Percentiles rank a stretch among this genome's conserved stretches.
Conservation (phyloP, 2,113 vertebrate genomes). For the Urocynchramus pylzowi region DNA sequence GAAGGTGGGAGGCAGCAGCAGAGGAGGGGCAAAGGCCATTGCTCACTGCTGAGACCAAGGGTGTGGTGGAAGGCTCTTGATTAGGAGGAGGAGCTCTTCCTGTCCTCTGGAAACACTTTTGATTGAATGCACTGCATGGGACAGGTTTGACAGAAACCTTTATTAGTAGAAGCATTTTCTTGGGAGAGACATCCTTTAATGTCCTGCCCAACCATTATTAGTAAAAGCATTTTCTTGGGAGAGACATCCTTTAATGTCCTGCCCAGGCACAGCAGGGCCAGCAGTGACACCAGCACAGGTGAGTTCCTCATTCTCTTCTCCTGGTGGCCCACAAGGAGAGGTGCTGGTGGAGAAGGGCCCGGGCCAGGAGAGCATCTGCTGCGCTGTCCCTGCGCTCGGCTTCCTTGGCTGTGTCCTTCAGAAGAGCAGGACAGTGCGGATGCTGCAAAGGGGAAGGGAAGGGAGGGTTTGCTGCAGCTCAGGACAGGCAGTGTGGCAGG, state of each 20-base stretch:
- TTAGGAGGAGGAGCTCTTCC: not conserved
- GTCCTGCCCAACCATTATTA: not conserved
- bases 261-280: not conserved
- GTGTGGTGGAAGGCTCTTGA: rapidly evolving
- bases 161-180: not conserved
- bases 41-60: not conserved
- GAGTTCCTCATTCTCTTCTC: not conserved
- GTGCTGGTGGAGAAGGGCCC: not conserved
- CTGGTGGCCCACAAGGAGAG: not conserved
- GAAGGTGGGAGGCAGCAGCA: not conserved
- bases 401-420: not conserved
- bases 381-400: rapidly evolving
- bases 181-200: not conserved
- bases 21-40: rapidly evolving
- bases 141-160: rapidly evolving
- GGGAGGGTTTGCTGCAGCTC: not conserved
- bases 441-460: not conserved
- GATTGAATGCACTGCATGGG: not conserved
- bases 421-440: not conserved
- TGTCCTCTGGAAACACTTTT: not conserved
- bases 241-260: no score
- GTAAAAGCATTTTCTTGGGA: no score
- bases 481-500: not conserved
- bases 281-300: not conserved
- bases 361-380: not conserved